Percentiles rank a stretch among this genome's conserved stretches.
These are phyloP conservation scores for Harpagoxenus sublaevis DNA, from an alignment of 2,888 invertebrate species.

Conservation along the genomic window DNA sequence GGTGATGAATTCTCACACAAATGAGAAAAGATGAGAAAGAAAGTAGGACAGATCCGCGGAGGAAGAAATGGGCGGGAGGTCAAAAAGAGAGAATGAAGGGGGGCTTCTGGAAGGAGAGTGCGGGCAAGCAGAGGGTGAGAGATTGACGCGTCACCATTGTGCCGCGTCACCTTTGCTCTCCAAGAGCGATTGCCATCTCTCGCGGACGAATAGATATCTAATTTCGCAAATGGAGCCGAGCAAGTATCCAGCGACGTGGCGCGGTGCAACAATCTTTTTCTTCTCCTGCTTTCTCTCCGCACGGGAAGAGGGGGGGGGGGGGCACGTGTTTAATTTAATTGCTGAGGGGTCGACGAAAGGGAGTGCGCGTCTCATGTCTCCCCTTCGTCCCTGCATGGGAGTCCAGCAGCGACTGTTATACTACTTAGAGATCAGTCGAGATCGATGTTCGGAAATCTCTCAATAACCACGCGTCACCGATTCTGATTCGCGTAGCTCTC, in stretches of 20 bases:
- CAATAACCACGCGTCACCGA: background rate
- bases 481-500: slow-evolving; percentile 1
- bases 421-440: background rate
- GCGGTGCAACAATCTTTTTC: slow-evolving; percentile 37
- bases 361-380: slow-evolving; percentile 18
- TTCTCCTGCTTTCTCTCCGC: slow-evolving; percentile 45
- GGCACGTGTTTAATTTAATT: slow-evolving; percentile 67
- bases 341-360: slow-evolving; percentile 8
- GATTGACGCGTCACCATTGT: slow-evolving; percentile 72
- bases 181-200: slow-evolving; percentile 64
- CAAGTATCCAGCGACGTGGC: slow-evolving; percentile 58
- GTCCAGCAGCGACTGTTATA: background rate
- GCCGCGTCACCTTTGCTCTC: slow-evolving; percentile 70
- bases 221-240: slow-evolving; percentile 79
- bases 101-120: slow-evolving; percentile 26
- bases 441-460: slow-evolving; percentile 10
- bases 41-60: slow-evolving; percentile 22
- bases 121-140: slow-evolving; percentile 22
- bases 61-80: slow-evolving; percentile 14
- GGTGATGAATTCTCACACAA: slow-evolving; percentile 42
- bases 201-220: slow-evolving; percentile 73
- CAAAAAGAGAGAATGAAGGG: slow-evolving; percentile 20
- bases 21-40: slow-evolving; percentile 35
- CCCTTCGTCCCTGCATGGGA: background rate
- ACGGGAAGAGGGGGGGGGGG: background rate